Evolutionary conservation across 2,888 invertebrate genomes (phyloP), one percentile per base, ranked within the genome.

Genomic region (Elysia crispata): DNA sequence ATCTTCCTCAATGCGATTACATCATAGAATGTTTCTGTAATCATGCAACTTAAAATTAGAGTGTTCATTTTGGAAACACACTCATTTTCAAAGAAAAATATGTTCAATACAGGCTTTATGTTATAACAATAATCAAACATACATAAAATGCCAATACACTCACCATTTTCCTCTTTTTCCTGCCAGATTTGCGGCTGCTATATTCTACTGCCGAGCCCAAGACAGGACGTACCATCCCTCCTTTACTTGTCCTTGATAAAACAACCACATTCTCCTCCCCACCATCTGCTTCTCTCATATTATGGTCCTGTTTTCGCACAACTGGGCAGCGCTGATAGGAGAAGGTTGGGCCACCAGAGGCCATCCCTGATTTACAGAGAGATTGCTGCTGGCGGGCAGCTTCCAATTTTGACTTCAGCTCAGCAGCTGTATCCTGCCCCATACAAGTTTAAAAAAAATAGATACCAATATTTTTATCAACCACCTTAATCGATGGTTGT

Each of bases 401-500:
- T 84, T 96, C 95, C 66, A 98, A 92, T 91, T 97, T 95, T 1
- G 92, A 89, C 92, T 96, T 96, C 69, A 98, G 92, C 89, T 96
- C 94, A 57, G 92, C 90, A 0, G 95, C 95, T 77, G 95, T 91
- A 83, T 94, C 94, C 89, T 94, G 83, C 13, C n/a, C 62, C n/a
- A 77, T 41, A 41, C n/a, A n/a, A n/a, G n/a, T n/a, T n/a, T n/a
- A n/a, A n/a, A 41, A 41, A 41, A 41, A 41, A 11, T 11, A 41
- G 11, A 41, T 41, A 41, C 41, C 11, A 60, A 54, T 41, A 79
- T 90, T 86, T 86, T 94, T 94, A 86, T 91, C 92, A 90, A 98
- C 95, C 25, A 97, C 98, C 94, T 97, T 94, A 86, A 99, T 95
- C 94, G n/a, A n/a, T n/a, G n/a, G n/a, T n/a, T n/a, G n/a, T n/a